Evolutionary conservation across 2,113 vertebrate species (phyloP), one percentile per base, ranked within the genome.

Genomic region (Jacana jacana): DNA sequence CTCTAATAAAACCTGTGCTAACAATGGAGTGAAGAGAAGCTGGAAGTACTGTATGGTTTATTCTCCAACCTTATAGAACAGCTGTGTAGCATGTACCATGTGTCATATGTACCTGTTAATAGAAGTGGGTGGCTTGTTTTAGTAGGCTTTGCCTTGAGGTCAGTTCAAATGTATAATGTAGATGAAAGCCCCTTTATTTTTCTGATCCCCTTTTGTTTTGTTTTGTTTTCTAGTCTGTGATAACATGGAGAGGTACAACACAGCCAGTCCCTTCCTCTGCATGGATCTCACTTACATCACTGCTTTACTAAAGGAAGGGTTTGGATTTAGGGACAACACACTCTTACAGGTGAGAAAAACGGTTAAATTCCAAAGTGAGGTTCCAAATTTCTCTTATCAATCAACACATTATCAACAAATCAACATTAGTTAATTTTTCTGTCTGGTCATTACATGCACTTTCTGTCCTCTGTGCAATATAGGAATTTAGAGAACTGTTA

Each of bases 201-300:
- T 28, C 68, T 65, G 48, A 88, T 17, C 54, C 64, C 1, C 3
- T 1, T 15, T 9, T 19, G 84, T 76, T 48, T 64, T 44, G 42
- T 42, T 77, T 42, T 97, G 64, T 92, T 25, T 37, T 99, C 14
- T 81, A 97, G 99, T 99, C 89, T 99, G 99, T 97, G 98, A 99
- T 96, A 99, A 99, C 97, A 98, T 99, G 98, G 99, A 99, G 89
- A 98, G 98, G 94, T 99, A 99, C 93, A 98, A 98, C 16, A 98
- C 98, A 5, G 98, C 98, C 96, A 99, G 98, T 91, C 99, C 99
- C 63, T 99, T 99, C 98, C 98, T 99, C 61, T 99, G 99, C 97
- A 99, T 99, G 99, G 99, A 99, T 96, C 99, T 99, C 97, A 98
- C 98, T 69, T 99, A 99, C 81, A 99, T 99, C 98, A 98, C 99